Evolutionary conservation across 2,888 invertebrate genomes (phyloP), one percentile per base, ranked within the genome.

Genomic region (Phyllotreta cruciferae): DNA sequence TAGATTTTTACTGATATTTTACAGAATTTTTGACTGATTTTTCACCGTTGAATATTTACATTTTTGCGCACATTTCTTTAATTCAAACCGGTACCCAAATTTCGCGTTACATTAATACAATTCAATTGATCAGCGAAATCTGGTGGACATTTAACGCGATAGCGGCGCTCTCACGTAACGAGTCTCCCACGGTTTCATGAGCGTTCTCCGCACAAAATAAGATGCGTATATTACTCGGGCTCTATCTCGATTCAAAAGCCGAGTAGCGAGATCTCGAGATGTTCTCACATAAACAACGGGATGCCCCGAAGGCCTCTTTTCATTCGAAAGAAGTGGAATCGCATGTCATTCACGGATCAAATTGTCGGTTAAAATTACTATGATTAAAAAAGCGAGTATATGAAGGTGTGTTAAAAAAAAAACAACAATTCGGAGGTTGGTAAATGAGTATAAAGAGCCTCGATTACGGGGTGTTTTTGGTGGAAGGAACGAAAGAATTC

Each of bases 281-380:
- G 35, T 52, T 58, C 58, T 58, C 58, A 50, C 42, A 58, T 58
- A 58, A 58, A 58, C 35, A 58, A 58, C 52, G 14, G 58, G 24
- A 24, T 24, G 24, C 24, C 24, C 24, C 24, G 47, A 5, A 13
- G 47, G 24, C 24, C 24, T 4, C 24, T 24, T 24, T 24, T 24
- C 24, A 3, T 24, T 24, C 4, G 24, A 24, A 24, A 24, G 24
- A 24, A 24, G 24, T 24, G 24, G 24, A 24, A 24, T 24, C 24
- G 24, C 24, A 24, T 24, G 24, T 24, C 24, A 24, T 24, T 24
- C 24, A 24, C 24, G 24, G 2, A 24, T 24, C 24, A 4, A 24
- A 24, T 24, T 4, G 24, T 24, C 1, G 24, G 24, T 24, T 24
- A 24, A 24, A 24, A 24, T 24, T 24, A 24, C 24, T 24, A 4